Evolutionary conservation across 2,888 invertebrate species (phyloP), one percentile per base, ranked within the genome.

Genomic region (Lasioglossum leucozonium): DNA sequence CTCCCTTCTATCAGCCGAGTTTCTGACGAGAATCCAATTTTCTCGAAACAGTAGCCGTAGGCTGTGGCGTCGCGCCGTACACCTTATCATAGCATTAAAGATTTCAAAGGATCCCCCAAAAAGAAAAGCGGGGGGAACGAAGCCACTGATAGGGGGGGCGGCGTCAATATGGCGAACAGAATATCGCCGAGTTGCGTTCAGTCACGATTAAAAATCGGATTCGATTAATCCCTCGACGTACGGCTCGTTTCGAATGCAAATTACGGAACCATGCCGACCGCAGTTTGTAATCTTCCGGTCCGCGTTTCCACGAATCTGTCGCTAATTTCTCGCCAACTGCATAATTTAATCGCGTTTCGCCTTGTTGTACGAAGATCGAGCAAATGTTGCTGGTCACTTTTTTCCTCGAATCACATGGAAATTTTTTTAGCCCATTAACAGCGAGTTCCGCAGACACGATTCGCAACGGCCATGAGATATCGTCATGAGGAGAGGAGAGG

Each of bases 81-180:
- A 72, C 58, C 47, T 82, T 81, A 85, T 86, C 82, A 2, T 34
- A 18, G 44, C 73, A 85, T 88, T 87, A 80, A 81, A 78, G 76
- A 76, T 42, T 44, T 30, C 37, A 4, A 16, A 34, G n/a, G 51
- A 30, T 13, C 42, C 47, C 4, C 26, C 2, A 26, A 47, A n/a
- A 8, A 34, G 37, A 5, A 58, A n/a, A 34, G 44, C 37, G 26
- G 16, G 5, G 55, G 16, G 11, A 37, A 34, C 51, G 34, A 42
- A 13, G 16, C 2, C 26, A 13, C 18, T 8, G 18, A 58, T 42
- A 26, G 18, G 65, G 10, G 42, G 13, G 55, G 11, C 58, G 55
- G 11, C 58, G 8, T 30, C 22, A 18, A 42, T 62, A 58, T 4
- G 18, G 30, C 30, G 58, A 26, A 11, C 37, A 4, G 22, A 30